phyloP scores from a whole-genome alignment of 30 jellyfish, hydroid and myxozoan species.

The Nemopilema nomurai region DNA sequence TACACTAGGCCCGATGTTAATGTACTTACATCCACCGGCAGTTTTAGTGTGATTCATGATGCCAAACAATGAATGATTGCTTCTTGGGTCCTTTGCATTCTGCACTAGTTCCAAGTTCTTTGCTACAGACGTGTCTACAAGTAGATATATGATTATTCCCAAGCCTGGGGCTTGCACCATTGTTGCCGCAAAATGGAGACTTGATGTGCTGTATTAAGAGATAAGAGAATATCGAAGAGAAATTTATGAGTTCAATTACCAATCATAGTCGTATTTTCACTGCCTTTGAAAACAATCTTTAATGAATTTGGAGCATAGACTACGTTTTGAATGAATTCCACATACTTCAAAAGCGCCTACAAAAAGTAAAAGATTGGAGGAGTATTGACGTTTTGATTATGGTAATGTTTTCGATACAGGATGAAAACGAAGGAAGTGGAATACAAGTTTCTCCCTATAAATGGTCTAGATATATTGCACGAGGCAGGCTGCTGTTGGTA shows the following conservation, averaged over 20 bases:
- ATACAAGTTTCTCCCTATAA: too few relatives aligned
- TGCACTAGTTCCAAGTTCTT: slow-evolving; percentile 78
- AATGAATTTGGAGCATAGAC: slow-evolving; percentile 88
- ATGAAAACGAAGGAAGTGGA: too few relatives aligned
- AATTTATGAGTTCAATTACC: slow-evolving; percentile 40
- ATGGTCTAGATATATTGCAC: too few relatives aligned
- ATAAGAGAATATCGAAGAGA: too few relatives aligned
- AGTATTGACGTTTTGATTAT: not conserved
- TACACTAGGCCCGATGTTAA: not conserved
- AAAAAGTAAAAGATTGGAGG: not conserved
- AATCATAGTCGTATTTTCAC: slow-evolving; percentile 80
- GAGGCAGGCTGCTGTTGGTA: not conserved
- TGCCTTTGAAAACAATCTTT: slow-evolving; percentile 85
- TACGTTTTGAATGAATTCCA: slow-evolving; percentile 82
- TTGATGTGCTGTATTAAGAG: not conserved
- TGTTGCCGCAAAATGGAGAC: not conserved
- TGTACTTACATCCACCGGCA: slow-evolving; percentile 80
- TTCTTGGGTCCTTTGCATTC: slow-evolving; percentile 72
- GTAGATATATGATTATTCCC: too few relatives aligned
- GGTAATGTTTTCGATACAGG: too few relatives aligned
- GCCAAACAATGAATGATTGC: slow-evolving; percentile 72
- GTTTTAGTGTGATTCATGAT: slow-evolving; percentile 84
- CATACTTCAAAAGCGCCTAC: slow-evolving; percentile 88
- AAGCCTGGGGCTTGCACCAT: not conserved
- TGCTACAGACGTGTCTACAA: slow-evolving; percentile 78